A percentile compares a stretch with the other conserved stretches of the same genome.
Evolutionary conservation across 2,797 vertebrate genomes (phyloP).

Genomic region (Hyperoplus lanceolatus): DNA sequence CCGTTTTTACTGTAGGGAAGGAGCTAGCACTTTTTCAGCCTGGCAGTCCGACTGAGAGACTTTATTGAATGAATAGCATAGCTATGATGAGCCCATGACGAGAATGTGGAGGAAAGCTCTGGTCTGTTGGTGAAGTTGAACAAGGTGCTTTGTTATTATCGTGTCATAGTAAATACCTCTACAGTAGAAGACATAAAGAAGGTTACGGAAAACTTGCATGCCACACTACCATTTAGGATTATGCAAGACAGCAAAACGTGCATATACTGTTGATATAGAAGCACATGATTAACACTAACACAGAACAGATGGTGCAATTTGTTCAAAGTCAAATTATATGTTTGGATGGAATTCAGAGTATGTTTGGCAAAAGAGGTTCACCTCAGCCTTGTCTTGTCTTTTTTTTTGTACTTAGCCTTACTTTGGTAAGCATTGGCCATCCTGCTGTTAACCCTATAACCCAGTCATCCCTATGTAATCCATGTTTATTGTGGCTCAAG

Average conservation of each 20-base stretch:
- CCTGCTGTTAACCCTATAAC: conserved; percentile 8
- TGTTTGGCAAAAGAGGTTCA: conserved; percentile 11
- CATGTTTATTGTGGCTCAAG: conserved; percentile 21
- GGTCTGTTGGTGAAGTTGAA: conserved; percentile 33
- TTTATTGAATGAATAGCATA: conserved; percentile 37
- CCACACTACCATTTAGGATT: neutral
- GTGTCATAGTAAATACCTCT: conserved; percentile 4
- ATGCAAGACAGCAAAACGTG: neutral
- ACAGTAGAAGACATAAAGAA: conserved; percentile 7
- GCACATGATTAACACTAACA: neutral
- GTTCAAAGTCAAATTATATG: conserved; percentile 18
- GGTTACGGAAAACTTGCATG: neutral
- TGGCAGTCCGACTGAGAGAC: conserved; percentile 34
- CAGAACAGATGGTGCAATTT: conserved; percentile 24
- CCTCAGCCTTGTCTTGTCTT: neutral
- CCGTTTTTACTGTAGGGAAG: conserved; percentile 55
- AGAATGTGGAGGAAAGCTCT: conserved; percentile 51
- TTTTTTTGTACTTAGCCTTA: conserved; percentile 4
- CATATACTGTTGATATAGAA: neutral
- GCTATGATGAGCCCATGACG: conserved; percentile 33
- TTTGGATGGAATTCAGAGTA: conserved; percentile 1
- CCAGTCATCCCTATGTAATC: conserved; percentile 31
- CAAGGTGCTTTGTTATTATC: conserved; percentile 37
- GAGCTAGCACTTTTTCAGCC: conserved; percentile 50
- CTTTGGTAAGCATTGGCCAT: neutral